Evolutionary conservation across 2,113 vertebrate genomes (phyloP), one percentile per base, ranked within the genome.

Genomic region (Brienomyrus brachyistius): DNA sequence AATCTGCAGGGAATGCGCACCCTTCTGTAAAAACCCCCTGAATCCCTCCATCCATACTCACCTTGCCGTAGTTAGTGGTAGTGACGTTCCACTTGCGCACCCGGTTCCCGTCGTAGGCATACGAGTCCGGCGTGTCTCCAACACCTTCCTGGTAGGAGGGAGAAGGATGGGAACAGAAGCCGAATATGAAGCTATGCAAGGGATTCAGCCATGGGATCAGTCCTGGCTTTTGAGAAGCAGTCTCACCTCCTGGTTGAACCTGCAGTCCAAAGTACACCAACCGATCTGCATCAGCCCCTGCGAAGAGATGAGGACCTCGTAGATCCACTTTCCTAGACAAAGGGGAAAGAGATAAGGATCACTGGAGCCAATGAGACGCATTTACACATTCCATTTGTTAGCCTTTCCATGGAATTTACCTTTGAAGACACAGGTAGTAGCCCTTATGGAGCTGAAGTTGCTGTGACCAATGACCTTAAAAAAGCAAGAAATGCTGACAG

Each of bases 201-300:
- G 43, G 47, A 19, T 19, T 10, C 47, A n/a, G 86, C 8, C 31
- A 87, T 13, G 6, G 3, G n/a, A 7, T 59, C 86, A 23, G 11
- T 4, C 21, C 43, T 85, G 45, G 19, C 23, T 19, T 50, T 17
- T 9, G 45, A 23, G 50, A 23, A 86, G 7, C 27, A 47, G 17
- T 45, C 48, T 88, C 92, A 99, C 98, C 98, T 99, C 98, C 92
- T 99, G 98, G 93, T 99, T 99, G 93, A 99, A 99, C 92, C 97
- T 97, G 94, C 98, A 99, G 95, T 95, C 97, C 11, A 99, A 95
- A 5, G 98, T 99, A 90, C 98, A 99, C 98, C 98, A 99, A 31
- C 98, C 98, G 0, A 99, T 99, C 95, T 99, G 98, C 98, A 99
- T 99, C 91, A 99, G 97, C 1, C 98, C 98, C 94, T 99, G 98